These are phyloP conservation scores for Heterochromis multidens DNA, from an alignment of 2,113 vertebrate genomes.

Conservation along the genomic window DNA sequence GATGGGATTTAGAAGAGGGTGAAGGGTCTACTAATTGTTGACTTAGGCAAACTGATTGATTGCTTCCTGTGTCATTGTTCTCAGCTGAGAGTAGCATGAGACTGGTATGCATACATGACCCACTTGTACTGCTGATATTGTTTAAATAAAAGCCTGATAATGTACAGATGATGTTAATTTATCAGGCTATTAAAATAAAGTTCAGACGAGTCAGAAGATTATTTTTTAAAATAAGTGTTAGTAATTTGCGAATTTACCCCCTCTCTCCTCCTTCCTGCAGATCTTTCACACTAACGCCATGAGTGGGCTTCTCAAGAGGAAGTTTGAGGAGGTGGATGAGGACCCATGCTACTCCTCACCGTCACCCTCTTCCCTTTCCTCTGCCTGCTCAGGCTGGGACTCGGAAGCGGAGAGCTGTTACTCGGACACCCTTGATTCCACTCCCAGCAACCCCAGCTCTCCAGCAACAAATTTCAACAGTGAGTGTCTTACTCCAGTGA, in stretches of 20 bases:
- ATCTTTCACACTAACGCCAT: constrained; percentile 79
- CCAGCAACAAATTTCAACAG: constrained; percentile 77
- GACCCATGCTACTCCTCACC: constrained; percentile 87
- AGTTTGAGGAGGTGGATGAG: constrained; percentile 91
- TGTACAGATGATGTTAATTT: neutral
- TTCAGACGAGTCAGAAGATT: neutral
- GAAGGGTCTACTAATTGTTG: constrained; percentile 73
- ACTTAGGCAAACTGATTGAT: constrained; percentile 73
- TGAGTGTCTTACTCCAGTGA: constrained; percentile 74
- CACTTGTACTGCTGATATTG: neutral
- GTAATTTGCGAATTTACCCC: constrained; percentile 4
- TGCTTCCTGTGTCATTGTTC: constrained; percentile 65
- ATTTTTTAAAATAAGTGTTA: neutral
- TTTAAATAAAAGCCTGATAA: neutral
- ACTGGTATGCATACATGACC: constrained; percentile 10
- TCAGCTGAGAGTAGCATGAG: constrained; percentile 40
- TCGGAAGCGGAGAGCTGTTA: constrained; percentile 84
- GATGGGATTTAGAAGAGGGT: constrained; percentile 69
- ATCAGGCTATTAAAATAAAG: neutral
- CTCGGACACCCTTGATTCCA: constrained; percentile 78
- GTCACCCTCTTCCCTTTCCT: constrained; percentile 86
- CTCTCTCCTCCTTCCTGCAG: constrained; percentile 56
- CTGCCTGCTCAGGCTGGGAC: constrained; percentile 85
- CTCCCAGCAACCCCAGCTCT: constrained; percentile 75
- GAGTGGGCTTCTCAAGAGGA: constrained; percentile 91